These are phyloP conservation scores for Bovichtus variegatus DNA, from an alignment of 2,797 vertebrate species.

Conservation along the genomic window DNA sequence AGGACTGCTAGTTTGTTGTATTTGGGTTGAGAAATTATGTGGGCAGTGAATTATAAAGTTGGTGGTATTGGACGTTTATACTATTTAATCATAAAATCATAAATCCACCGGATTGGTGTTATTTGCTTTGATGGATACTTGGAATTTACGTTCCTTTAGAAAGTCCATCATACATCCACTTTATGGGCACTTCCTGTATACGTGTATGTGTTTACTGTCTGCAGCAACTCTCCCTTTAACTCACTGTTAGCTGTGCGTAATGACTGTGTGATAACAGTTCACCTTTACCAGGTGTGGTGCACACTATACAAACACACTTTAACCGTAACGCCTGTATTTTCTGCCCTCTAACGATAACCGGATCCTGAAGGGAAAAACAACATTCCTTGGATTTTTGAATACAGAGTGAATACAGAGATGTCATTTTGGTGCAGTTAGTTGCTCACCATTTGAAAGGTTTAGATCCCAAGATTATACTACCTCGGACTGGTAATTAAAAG, in stretches of 20 bases:
- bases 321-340: neutral
- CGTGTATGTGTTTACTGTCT: neutral
- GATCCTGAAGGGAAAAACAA: neutral
- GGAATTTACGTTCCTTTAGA: neutral
- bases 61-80: neutral
- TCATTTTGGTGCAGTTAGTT: neutral
- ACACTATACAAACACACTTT: constrained; percentile 45
- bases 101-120: neutral
- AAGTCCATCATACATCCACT: neutral
- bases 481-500: neutral
- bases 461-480: neutral
- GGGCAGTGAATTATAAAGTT: neutral
- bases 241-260: constrained; percentile 23
- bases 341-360: neutral
- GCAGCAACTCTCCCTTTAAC: neutral
- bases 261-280: constrained; percentile 7
- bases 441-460: neutral
- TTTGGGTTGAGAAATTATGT: neutral
- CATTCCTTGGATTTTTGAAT: neutral
- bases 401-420: neutral
- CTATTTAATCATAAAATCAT: neutral
- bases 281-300: constrained; percentile 41
- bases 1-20: neutral
- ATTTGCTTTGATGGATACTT: neutral
- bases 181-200: neutral